These are phyloP conservation scores for Siderastrea siderea DNA, from an alignment of 92 coral and sea anemone species.

Conservation along the genomic window DNA sequence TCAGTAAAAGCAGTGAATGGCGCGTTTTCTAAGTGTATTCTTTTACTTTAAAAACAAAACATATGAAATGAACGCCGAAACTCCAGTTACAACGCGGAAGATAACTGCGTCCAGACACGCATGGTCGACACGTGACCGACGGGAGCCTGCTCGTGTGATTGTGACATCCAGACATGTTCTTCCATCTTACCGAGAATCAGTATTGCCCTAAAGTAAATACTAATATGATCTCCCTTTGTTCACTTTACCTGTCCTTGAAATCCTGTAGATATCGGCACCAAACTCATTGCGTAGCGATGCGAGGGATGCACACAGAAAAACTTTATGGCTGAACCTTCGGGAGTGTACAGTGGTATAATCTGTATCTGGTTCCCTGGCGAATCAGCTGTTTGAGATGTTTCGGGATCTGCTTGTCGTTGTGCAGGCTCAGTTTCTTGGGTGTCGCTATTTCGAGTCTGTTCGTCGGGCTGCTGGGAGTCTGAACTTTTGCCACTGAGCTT, in stretches of 20 bases:
- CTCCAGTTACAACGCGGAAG: too few relatives aligned
- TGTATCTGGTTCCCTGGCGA: slow-evolving; percentile 16
- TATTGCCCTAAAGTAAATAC: neutral
- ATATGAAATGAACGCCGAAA: too few relatives aligned
- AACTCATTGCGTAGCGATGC: slow-evolving; percentile 81
- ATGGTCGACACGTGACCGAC: too few relatives aligned
- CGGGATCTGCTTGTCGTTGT: neutral
- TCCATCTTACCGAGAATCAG: neutral
- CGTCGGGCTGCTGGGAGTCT: neutral
- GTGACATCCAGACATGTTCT: neutral
- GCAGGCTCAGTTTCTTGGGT: neutral
- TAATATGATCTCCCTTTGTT: too few relatives aligned
- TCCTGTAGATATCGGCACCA: slow-evolving; percentile 78
- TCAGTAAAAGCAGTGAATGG: too few relatives aligned
- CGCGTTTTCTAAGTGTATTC: too few relatives aligned
- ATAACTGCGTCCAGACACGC: too few relatives aligned
- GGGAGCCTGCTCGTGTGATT: too few relatives aligned
- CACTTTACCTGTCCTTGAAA: slow-evolving; percentile 80
- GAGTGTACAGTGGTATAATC: slow-evolving; percentile 84
- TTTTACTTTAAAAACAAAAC: too few relatives aligned
- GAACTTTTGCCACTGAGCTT: slow-evolving; percentile 16
- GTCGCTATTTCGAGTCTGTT: neutral
- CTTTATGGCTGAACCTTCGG: slow-evolving; percentile 71
- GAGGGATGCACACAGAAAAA: slow-evolving; percentile 91
- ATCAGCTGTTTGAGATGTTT: slow-evolving; percentile 5